Evolutionary conservation across 2,888 invertebrate species (phyloP), one percentile per base, ranked within the genome.

Genomic region (Julus scandinavius): DNA sequence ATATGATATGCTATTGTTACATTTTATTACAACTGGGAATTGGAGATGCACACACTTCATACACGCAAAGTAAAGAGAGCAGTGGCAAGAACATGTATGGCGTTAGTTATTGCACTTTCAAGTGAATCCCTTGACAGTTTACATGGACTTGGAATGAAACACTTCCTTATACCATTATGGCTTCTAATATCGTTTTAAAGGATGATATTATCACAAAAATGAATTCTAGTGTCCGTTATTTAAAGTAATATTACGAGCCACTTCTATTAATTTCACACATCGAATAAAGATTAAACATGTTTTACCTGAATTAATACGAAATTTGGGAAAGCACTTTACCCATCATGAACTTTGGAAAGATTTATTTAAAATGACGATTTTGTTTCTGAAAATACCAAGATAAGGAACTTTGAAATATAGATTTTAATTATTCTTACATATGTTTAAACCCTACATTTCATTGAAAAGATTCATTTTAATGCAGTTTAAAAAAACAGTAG

Each of bases 11-110:
- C 58, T 63, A n/a, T n/a, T 63, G 17, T n/a, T n/a, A 63, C 58
- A n/a, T 63, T 63, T 63, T 63, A 63, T 63, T 63, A 63, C 58
- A 63, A 63, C 58, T 63, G 58, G 58, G 58, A 63, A 63, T 63
- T 63, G n/a, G 58, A 63, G 58, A n/a, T n/a, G 58, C 58, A n/a
- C 58, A n/a, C 58, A 63, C n/a, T n/a, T 63, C 58, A 63, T 63
- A 63, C 58, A 63, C 58, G 58, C n/a, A 63, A 17, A 63, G 17
- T n/a, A 63, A 63, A 63, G 17, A n/a, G 58, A 63, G 58, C 58
- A n/a, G n/a, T 63, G 17, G 58, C 17, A 63, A 63, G 58, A n/a
- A n/a, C n/a, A 63, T n/a, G 58, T n/a, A 11, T 54, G 3, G 54
- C 17, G n/a, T 63, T 63, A 63, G 58, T 63, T 63, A 63, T 63